Evolutionary conservation across 1,140 invertebrate genomes (phyloP).

Genomic region (Ridgeia piscesae): DNA sequence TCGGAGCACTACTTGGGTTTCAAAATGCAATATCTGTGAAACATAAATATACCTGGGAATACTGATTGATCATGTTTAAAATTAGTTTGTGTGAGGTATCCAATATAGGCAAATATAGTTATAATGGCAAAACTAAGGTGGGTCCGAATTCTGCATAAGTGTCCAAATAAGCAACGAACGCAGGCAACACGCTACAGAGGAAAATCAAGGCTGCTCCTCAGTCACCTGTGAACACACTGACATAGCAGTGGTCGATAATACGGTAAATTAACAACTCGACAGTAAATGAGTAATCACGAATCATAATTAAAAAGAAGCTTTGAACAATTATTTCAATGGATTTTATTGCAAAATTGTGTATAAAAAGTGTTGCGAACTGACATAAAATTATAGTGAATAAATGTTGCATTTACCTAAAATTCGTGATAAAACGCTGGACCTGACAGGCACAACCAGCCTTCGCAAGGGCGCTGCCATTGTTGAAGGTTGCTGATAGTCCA

Average conservation of each 20-base stretch:
- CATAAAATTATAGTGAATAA: neutral
- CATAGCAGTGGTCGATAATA: neutral
- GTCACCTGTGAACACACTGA: neutral
- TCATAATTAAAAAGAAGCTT: neutral
- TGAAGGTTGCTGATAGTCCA: neutral
- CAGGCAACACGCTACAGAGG: no score
- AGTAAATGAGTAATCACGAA: neutral
- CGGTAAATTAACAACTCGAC: neutral
- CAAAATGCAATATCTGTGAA: no score
- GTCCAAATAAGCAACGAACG: no score
- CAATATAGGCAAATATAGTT: no score
- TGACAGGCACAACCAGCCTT: conserved; percentile 3
- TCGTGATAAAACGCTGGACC: neutral
- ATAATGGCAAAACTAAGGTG: no score
- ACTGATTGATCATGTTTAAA: no score
- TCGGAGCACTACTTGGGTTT: no score
- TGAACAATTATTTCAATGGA: neutral
- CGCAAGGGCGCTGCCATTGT: conserved; percentile 2
- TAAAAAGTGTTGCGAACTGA: neutral
- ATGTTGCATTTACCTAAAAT: neutral
- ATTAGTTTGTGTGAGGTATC: no score
- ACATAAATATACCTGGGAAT: no score
- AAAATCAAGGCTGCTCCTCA: no score
- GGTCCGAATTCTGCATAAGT: no score
- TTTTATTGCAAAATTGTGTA: neutral